Percentiles rank a stretch among this genome's conserved stretches.
These are phyloP conservation scores for Melikaiella ostensackeni DNA, from an alignment of 2,888 invertebrate genomes.

Conservation along the genomic window DNA sequence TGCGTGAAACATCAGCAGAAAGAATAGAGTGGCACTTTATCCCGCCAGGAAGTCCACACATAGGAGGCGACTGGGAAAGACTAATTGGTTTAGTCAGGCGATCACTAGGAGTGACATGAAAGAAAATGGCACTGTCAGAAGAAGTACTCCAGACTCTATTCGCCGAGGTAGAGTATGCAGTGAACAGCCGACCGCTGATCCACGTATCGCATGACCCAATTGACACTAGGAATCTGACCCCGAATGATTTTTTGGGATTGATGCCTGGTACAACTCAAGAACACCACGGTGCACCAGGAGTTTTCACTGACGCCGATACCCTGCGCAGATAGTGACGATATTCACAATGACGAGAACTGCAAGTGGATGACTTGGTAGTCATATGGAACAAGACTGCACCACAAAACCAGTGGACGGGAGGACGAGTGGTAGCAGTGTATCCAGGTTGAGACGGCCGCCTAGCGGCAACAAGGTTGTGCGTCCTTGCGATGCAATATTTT, in stretches of 20 bases:
- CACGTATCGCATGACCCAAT: slow-evolving; percentile 20
- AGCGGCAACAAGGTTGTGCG: background rate
- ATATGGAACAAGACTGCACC: background rate
- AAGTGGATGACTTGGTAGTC: background rate
- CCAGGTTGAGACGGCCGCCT: background rate
- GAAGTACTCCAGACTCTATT: slow-evolving; percentile 6
- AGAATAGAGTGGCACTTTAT: slow-evolving; percentile 2
- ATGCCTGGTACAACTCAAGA: background rate
- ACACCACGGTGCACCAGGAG: background rate
- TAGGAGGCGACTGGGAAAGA: background rate
- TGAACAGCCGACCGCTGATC: slow-evolving; percentile 25
- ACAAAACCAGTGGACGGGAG: background rate
- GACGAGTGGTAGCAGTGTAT: background rate
- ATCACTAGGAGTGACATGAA: background rate
- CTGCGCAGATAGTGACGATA: background rate
- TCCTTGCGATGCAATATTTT: background rate
- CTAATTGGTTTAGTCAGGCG: background rate
- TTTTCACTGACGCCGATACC: background rate
- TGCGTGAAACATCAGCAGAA: background rate
- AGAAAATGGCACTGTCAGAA: background rate
- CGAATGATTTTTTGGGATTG: background rate
- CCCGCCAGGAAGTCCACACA: slow-evolving; percentile 7
- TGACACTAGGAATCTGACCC: background rate
- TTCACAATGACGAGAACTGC: background rate
- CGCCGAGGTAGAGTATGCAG: background rate